Base-by-base conservation (phyloP, 2,113 vertebrate genomes). In the Cygnus atratus region DNA sequence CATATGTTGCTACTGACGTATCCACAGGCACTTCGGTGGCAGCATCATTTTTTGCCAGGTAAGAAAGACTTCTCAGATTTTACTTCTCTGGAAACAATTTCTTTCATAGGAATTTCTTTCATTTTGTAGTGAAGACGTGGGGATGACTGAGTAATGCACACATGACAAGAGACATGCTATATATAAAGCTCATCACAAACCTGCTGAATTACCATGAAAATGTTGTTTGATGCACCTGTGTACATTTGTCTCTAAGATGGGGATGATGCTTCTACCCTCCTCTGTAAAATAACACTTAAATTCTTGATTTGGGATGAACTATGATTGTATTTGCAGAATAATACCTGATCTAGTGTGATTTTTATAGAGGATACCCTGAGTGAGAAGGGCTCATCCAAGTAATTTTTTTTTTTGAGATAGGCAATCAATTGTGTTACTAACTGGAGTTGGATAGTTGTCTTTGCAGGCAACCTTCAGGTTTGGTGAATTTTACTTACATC, bases 1-100 rank as follows among this genome's bases (percentile, higher is more conserved):
- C 98, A 0, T 97, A 98, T 5, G 97, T 97, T 75, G 97, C 98
- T 95, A 96, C 96, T 54, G 87, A 98, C 96, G 71, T 98, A 33
- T 97, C 98, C 12, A 98, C 98, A 28, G 98, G 99, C 92, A 98
- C 99, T 87, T 99, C 99, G 0, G 99, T 99, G 26, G 99, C 99
- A 2, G 99, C 99, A 4, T 99, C 99, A 18, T 99, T 99, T 98
- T 99, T 99, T 50, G 99, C 99, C 97, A 99, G 99, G 99, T 99
- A 98, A 98, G 97, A 91, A 63, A 77, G 35, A 79, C 33, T 93
- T 72, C 67, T 61, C 4, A 63, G 25, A 67, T 80, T 48, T 41
- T 63, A 37, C n/a, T 92, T 91, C 48, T 39, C 8, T 8, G n/a
- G 20, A 66, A 74, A 41, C 12, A 18, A 67, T 70, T 87, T 84